These are phyloP conservation scores for Trichonephila clavipes DNA, from an alignment of 1,140 invertebrate genomes.

Conservation along the genomic window DNA sequence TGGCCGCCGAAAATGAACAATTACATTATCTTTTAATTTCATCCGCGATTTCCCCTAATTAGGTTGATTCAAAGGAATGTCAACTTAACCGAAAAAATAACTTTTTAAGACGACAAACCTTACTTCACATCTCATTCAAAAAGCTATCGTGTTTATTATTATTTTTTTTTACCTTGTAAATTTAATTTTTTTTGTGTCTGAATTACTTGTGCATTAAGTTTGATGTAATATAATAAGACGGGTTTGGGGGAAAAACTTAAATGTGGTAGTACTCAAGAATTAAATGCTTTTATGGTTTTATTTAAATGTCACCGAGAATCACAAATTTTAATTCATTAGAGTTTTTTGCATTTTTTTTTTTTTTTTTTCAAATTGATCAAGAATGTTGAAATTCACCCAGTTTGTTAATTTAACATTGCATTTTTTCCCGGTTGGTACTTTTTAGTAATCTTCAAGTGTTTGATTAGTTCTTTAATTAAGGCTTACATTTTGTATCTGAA, in stretches of 20 bases:
- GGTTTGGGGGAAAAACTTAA: neutral
- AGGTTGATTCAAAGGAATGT: constrained; percentile 61
- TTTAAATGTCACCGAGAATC: neutral
- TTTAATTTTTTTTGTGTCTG: neutral
- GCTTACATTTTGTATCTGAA: too few relatives aligned
- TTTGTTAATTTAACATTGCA: neutral
- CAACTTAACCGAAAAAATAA: constrained; percentile 38
- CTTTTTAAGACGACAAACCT: constrained; percentile 51
- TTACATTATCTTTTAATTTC: constrained; percentile 73
- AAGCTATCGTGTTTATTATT: constrained; percentile 30
- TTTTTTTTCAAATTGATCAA: neutral
- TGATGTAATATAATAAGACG: constrained; percentile 19
- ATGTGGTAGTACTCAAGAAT: neutral
- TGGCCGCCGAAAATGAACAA: constrained; percentile 46
- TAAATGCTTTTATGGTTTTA: constrained; percentile 11
- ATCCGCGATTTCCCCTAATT: constrained; percentile 70
- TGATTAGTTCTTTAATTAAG: too few relatives aligned
- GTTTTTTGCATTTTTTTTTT: neutral
- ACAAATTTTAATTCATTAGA: neutral
- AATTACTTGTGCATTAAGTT: constrained; percentile 27
- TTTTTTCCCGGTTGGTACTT: neutral
- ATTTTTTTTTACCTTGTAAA: neutral
- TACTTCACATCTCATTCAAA: constrained; percentile 40
- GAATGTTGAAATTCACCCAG: neutral
- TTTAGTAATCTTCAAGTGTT: neutral